Base-by-base conservation (phyloP, 2,888 invertebrate species). In the Stenodema calcarata region DNA sequence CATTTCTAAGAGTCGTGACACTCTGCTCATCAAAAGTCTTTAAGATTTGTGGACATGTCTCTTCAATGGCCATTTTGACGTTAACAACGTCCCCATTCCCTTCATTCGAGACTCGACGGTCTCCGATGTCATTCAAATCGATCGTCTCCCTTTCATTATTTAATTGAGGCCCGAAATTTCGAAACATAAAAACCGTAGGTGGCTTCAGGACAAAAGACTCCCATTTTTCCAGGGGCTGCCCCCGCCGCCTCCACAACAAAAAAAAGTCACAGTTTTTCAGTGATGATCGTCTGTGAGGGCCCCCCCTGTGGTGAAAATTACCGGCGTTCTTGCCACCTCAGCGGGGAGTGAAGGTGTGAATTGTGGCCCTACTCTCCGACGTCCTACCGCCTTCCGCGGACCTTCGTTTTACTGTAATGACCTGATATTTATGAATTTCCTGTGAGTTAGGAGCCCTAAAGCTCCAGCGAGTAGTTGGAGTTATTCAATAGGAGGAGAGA, bases 221-320 rank as follows among this genome's bases (percentile, higher is more conserved):
- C 62, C 23, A n/a, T n/a, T 62, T 62, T 62, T 62, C 6, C 9
- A 18, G 62, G 9, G 18, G 18, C 18, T 62, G n/a, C n/a, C n/a
- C 18, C 18, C 18, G 0, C 16, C 54, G 54, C 54, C 54, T n/a
- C 54, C 0, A 6, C 0, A 7, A 54, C 2, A 42, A 47, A 47
- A 47, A 47, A 47, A 47, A 4, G 47, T 16, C 47, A 12, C 7
- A 2, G 62, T 23, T 62, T 23, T 62, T 62, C 62, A 44, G 78
- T 78, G 78, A 78, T 78, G 78, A 78, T 44, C 44, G 78, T 44
- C 18, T 41, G 30, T 44, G 44, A 78, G 44, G 78, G 44, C 12
- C 7, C 18, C 78, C 23, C 78, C 78, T 44, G 78, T 44, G 78
- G 78, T 23, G 78, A 78, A 78, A 78, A 78, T 78, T 78, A 78